phyloP scores from a whole-genome alignment of 2,113 vertebrate species.

The Sprattus sprattus region DNA sequence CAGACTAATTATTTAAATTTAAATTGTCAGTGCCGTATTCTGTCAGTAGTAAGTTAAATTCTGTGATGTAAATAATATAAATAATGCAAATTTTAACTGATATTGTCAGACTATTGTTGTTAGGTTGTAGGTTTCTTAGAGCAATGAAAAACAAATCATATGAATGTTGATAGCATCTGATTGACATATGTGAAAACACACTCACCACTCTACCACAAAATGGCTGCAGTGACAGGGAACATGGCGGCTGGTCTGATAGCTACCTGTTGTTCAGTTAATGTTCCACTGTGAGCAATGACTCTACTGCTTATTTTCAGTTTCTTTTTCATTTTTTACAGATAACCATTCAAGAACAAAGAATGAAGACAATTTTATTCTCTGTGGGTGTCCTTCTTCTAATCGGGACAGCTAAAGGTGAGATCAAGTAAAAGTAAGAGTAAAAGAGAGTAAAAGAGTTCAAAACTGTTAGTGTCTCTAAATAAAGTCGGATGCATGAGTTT shows the following conservation, averaged over 20 bases:
- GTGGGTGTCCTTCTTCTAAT: not conserved
- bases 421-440: no score
- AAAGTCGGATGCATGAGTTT: no score
- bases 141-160: not conserved
- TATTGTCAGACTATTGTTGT: not conserved
- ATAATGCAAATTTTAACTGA: not conserved
- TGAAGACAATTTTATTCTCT: not conserved
- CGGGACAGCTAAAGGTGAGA: not conserved
- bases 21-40: not conserved
- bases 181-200: not conserved
- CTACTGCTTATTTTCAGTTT: not conserved
- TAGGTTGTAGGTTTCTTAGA: not conserved
- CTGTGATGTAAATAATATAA: not conserved
- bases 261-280: not conserved
- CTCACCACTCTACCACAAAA: not conserved
- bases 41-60: not conserved
- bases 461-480: no score
- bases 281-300: not conserved
- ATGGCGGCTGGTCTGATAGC: not conserved
- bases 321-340: not conserved
- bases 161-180: not conserved
- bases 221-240: not conserved
- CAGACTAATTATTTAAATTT: no score
- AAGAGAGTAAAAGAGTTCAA: no score
- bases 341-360: not conserved